These are phyloP conservation scores for Sphaeramia orbicularis DNA, from an alignment of 2,797 vertebrate species.

Conservation along the genomic window DNA sequence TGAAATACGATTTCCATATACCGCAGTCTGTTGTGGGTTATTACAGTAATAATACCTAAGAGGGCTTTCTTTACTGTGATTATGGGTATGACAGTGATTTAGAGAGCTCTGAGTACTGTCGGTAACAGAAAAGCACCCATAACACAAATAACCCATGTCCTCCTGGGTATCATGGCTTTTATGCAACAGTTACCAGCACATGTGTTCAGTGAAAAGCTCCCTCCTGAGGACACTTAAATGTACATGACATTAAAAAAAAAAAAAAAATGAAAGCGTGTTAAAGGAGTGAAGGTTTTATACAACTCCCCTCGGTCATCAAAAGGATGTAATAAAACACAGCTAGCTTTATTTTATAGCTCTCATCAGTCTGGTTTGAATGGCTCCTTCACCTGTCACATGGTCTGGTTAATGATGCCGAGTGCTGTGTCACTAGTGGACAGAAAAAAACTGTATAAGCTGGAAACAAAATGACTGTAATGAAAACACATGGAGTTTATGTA, in stretches of 20 bases:
- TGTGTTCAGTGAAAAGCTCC: constrained; percentile 33
- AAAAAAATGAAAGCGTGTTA: constrained; percentile 43
- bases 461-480: too few relatives aligned
- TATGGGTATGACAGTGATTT: constrained; percentile 45
- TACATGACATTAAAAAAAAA: too few relatives aligned
- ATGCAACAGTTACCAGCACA: constrained; percentile 44
- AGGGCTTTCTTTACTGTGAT: constrained; percentile 38
- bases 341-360: constrained; percentile 49
- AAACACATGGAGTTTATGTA: too few relatives aligned
- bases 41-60: constrained; percentile 53
- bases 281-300: constrained; percentile 28
- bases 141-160: constrained; percentile 2
- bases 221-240: constrained; percentile 30
- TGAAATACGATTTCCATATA: constrained; percentile 51
- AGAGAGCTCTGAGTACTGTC: constrained; percentile 5
- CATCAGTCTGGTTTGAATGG: constrained; percentile 25
- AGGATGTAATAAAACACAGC: constrained; percentile 55
- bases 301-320: constrained; percentile 26
- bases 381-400: constrained; percentile 28
- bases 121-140: constrained; percentile 32
- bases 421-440: not conserved
- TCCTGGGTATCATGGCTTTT: constrained; percentile 45
- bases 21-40: constrained; percentile 23
- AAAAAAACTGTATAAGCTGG: too few relatives aligned
- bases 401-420: not conserved